phyloP scores from a whole-genome alignment of 2,113 vertebrate genomes.

The Anseranas semipalmata region DNA sequence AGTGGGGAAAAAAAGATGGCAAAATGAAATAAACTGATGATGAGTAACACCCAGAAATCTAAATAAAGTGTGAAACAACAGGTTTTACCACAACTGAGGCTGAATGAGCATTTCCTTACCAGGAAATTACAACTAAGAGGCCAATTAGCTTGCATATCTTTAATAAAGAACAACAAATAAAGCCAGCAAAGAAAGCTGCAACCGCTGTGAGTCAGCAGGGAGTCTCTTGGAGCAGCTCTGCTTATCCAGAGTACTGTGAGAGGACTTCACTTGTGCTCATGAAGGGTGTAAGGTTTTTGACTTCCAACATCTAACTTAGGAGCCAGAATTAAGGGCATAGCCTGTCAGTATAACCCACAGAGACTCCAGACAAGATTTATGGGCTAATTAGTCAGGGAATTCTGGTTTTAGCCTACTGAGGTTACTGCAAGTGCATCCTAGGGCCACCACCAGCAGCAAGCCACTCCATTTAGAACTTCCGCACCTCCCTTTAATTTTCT shows the following conservation, averaged over 20 bases:
- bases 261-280: neutral
- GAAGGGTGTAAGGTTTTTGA: neutral
- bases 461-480: neutral
- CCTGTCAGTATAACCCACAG: neutral
- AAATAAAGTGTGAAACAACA: neutral
- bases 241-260: neutral
- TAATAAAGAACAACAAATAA: neutral
- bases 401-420: neutral
- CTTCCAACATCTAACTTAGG: neutral
- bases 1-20: neutral
- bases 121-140: neutral
- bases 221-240: neutral
- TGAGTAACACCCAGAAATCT: neutral
- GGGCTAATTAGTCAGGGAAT: neutral
- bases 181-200: neutral
- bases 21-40: neutral
- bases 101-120: neutral
- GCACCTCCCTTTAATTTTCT: accelerated
- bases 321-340: neutral
- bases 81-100: neutral
- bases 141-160: neutral
- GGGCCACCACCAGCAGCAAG: neutral
- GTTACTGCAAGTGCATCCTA: neutral
- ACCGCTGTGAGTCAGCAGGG: neutral
- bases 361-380: neutral